A percentile compares a stretch with the other conserved stretches of the same genome.
These are phyloP conservation scores for Narcine bancroftii DNA, from an alignment of 2,113 vertebrate genomes.

Conservation along the genomic window DNA sequence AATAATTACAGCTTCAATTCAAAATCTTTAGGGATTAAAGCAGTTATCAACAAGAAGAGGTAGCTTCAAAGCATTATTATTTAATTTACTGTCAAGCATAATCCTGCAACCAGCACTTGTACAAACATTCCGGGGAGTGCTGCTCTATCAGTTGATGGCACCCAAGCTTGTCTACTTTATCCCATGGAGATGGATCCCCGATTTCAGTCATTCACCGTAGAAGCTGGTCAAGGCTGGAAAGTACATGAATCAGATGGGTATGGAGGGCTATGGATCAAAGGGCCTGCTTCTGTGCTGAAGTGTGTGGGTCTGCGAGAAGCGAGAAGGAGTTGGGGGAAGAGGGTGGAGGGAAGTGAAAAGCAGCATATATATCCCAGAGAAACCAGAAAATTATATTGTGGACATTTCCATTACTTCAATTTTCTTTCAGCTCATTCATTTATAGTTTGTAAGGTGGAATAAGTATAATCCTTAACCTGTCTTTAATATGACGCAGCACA, in stretches of 20 bases:
- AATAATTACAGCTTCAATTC: conserved; percentile 30
- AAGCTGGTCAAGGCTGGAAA: background rate
- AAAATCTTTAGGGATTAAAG: conserved; percentile 19
- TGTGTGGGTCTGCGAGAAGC: background rate
- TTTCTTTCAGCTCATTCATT: background rate
- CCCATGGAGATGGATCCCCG: background rate
- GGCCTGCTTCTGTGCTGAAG: no score
- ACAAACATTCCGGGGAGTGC: background rate
- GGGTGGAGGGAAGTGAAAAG: background rate
- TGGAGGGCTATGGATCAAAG: no score
- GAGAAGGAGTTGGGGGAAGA: background rate
- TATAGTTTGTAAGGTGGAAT: background rate
- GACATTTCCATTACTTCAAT: background rate
- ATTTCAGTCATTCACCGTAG: background rate
- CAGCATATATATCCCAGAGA: background rate
- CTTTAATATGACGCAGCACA: no score
- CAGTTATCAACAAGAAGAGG: conserved; percentile 11
- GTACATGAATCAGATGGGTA: no score
- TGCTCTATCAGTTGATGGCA: background rate
- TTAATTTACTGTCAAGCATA: background rate
- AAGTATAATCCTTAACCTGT: background rate
- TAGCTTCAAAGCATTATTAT: conserved; percentile 18
- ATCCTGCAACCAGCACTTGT: background rate
- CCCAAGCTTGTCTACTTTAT: no score
- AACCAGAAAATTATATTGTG: background rate